Evolutionary conservation across 2,888 invertebrate species (phyloP).

Genomic region (Apocheima hispidaria): DNA sequence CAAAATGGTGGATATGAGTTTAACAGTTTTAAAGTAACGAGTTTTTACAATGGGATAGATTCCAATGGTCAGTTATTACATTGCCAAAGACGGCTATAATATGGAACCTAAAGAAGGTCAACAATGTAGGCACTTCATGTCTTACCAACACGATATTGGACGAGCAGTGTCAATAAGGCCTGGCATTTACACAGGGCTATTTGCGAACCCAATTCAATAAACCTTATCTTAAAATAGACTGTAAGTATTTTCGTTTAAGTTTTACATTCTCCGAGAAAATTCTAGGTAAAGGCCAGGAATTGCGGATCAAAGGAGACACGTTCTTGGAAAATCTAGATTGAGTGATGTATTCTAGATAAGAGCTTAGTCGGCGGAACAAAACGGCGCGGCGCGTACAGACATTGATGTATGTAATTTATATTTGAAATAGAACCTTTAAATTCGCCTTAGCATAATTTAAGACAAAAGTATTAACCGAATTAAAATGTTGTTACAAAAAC

Average conservation of each 20-base stretch:
- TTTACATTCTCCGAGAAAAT: conserved; percentile 3
- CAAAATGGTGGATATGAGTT: too few relatives aligned
- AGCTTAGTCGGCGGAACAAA: conserved; percentile 5
- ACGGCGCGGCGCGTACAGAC: not conserved
- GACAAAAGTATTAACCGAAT: too few relatives aligned
- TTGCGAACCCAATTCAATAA: conserved; percentile 24
- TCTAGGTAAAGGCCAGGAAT: not conserved
- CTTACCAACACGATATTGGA: not conserved
- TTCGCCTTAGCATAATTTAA: too few relatives aligned
- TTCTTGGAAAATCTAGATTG: conserved; percentile 15
- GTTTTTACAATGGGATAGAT: too few relatives aligned
- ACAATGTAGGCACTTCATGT: conserved; percentile 7
- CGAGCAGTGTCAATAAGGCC: conserved; percentile 11
- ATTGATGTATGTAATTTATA: not conserved
- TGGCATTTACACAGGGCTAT: conserved; percentile 18
- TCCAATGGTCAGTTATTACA: too few relatives aligned
- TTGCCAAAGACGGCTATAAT: too few relatives aligned
- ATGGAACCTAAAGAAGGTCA: not conserved
- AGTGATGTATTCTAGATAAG: conserved; percentile 8
- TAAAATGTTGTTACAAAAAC: too few relatives aligned
- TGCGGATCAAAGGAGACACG: conserved; percentile 10
- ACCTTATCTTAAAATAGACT: conserved; percentile 23
- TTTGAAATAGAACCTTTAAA: not conserved
- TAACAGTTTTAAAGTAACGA: too few relatives aligned
- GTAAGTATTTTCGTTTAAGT: conserved; percentile 5